phyloP scores from a whole-genome alignment of 1,140 invertebrate species.

The Aporrectodea caliginosa region DNA sequence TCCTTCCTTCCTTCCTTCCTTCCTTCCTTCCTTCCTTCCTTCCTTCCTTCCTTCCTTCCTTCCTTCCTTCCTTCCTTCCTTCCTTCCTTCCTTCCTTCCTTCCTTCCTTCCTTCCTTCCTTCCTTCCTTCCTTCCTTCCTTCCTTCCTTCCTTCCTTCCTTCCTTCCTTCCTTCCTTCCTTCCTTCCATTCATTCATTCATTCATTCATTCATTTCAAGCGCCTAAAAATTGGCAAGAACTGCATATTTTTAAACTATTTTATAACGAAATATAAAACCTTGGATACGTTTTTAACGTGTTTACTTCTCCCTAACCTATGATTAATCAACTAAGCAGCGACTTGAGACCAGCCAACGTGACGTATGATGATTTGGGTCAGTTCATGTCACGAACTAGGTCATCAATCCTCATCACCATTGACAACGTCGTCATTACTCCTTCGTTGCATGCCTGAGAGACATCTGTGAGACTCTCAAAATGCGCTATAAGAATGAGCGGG shows the following conservation, averaged over 20 bases:
- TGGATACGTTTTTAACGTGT: not conserved
- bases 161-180: not conserved
- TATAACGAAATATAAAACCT: not conserved
- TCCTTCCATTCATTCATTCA: conserved; percentile 5
- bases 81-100: not conserved
- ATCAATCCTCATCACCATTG: too few relatives aligned
- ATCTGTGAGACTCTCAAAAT: too few relatives aligned
- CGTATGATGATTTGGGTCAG: not conserved
- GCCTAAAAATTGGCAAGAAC: not conserved
- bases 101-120: not conserved
- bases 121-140: not conserved
- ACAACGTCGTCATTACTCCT: too few relatives aligned
- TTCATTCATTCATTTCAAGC: conserved; percentile 1
- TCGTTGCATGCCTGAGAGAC: too few relatives aligned
- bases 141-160: not conserved
- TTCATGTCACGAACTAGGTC: not conserved
- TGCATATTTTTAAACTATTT: not conserved
- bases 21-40: not conserved
- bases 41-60: not conserved
- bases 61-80: not conserved
- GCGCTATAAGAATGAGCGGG: too few relatives aligned
- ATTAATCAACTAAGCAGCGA: not conserved
- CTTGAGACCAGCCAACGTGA: not conserved
- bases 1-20: not conserved
- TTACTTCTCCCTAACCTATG: not conserved